Percentiles rank a stretch among this genome's conserved stretches.
Evolutionary conservation across 1,140 invertebrate species (phyloP).

Genomic region (Brachionus sp.): DNA sequence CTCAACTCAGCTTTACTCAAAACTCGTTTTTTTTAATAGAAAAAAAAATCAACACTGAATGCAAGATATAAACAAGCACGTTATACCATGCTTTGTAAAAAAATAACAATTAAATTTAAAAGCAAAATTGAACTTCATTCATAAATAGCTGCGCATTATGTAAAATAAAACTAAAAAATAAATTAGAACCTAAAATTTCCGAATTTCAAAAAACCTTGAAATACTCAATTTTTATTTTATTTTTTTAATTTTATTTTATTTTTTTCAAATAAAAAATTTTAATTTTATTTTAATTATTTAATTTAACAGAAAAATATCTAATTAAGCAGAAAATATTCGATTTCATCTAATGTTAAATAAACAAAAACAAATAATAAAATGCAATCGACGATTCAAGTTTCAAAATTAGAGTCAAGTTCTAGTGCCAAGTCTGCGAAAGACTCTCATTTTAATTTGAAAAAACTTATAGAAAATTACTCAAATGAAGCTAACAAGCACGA

Average conservation of each 20-base stretch:
- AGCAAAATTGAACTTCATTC: neutral
- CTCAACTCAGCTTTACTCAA: neutral
- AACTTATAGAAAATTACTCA: neutral
- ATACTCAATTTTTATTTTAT: neutral
- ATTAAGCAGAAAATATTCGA: neutral
- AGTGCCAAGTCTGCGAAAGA: neutral
- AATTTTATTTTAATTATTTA: neutral
- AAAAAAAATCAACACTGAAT: neutral
- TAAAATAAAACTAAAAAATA: neutral
- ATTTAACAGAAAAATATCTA: neutral
- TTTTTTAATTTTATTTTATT: neutral
- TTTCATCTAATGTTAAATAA: neutral
- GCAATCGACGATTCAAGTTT: neutral
- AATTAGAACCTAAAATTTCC: neutral
- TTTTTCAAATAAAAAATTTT: neutral
- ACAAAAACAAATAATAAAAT: neutral
- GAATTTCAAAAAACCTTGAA: neutral
- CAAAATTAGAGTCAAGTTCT: neutral
- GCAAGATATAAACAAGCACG: neutral
- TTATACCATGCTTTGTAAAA: neutral
- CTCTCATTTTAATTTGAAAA: neutral
- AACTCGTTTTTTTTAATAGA: neutral
- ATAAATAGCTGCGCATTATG: neutral
- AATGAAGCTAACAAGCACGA: conserved; percentile 23
- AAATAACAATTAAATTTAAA: neutral